phyloP scores from a whole-genome alignment of 2,888 invertebrate species.

The Apamea epomidion region DNA sequence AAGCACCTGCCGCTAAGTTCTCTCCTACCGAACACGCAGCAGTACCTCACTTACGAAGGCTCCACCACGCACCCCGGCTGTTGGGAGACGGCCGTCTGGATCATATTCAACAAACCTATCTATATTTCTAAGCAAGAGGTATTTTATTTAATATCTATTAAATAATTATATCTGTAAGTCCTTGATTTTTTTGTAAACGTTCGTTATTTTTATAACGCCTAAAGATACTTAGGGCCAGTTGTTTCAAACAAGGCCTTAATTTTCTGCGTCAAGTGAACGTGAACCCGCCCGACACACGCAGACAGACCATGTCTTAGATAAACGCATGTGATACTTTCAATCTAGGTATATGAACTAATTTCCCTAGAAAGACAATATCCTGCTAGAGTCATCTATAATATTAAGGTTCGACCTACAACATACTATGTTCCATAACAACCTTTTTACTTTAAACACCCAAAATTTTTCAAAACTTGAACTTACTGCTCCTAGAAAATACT shows the following conservation, averaged over 20 bases:
- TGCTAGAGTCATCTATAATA: neutral
- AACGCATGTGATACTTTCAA: neutral
- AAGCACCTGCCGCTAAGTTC: slow-evolving; percentile 96
- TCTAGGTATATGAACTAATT: neutral
- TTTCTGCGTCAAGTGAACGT: no score
- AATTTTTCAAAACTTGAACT: neutral
- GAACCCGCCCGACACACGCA: no score
- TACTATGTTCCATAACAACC: neutral
- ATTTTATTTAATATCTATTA: slow-evolving; percentile 43
- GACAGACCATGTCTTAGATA: no score
- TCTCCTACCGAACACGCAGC: slow-evolving; percentile 97
- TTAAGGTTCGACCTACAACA: neutral
- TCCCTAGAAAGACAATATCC: neutral
- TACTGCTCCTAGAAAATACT: neutral
- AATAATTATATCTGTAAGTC: neutral
- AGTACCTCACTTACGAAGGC: slow-evolving; percentile 99
- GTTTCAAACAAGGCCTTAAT: no score
- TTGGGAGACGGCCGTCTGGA: slow-evolving; percentile 99
- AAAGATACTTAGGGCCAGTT: neutral
- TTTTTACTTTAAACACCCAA: neutral
- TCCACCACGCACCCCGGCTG: slow-evolving; percentile 99
- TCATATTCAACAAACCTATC: slow-evolving; percentile 99
- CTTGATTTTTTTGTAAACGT: neutral
- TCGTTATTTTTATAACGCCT: neutral
- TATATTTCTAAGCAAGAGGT: slow-evolving; percentile 99